A percentile compares a stretch with the other conserved stretches of the same genome.
Conservation (phyloP, 2,888 invertebrate species). For the Acanthosoma haemorrhoidale region DNA sequence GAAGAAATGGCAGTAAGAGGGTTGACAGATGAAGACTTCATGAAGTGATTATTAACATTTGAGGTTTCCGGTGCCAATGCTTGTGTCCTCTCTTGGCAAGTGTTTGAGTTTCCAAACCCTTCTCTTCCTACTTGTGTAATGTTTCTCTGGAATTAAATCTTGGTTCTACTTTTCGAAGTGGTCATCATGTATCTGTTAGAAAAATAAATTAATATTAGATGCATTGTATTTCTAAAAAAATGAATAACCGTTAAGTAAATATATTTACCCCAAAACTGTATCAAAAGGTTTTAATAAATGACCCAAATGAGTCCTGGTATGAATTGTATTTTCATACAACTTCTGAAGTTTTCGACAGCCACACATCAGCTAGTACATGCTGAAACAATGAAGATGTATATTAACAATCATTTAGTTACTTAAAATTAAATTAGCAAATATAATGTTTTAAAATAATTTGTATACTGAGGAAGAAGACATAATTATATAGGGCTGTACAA, state of each 20-base stretch:
- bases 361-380: conserved; percentile 87
- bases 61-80: conserved; percentile 58
- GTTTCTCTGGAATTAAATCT: conserved; percentile 77
- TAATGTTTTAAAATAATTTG: too few species aligned
- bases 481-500: too few species aligned
- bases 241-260: background rate
- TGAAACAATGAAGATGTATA: too few species aligned
- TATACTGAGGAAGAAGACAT: too few species aligned
- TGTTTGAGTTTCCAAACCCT: conserved; percentile 89
- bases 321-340: conserved; percentile 77
- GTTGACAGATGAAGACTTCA: too few species aligned
- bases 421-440: too few species aligned
- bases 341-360: conserved; percentile 84
- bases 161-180: conserved; percentile 77
- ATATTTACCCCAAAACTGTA: conserved; percentile 83
- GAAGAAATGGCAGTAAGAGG: too few species aligned
- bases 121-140: conserved; percentile 71
- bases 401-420: too few species aligned
- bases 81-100: conserved; percentile 61
- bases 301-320: conserved; percentile 89
- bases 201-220: conserved; percentile 80
- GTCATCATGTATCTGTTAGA: conserved; percentile 83
- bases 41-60: too few species aligned
- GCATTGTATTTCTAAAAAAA: conserved; percentile 67
- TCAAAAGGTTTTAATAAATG: conserved; percentile 90